Evolutionary conservation across 1,140 invertebrate genomes (phyloP).

Genomic region (Eupeodes corollae): DNA sequence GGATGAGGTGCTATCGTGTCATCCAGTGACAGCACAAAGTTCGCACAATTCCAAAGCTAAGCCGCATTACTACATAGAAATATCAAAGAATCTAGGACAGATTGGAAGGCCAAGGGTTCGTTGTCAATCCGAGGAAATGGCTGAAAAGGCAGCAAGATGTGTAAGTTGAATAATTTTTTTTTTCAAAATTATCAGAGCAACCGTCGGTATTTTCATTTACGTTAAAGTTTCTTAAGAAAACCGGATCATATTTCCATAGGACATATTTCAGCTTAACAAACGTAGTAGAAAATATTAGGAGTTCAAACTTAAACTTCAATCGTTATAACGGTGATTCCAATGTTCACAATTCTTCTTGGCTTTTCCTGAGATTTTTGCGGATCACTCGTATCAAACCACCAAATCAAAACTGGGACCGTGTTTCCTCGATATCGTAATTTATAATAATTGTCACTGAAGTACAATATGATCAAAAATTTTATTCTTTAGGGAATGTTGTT

Average conservation of each 20-base stretch:
- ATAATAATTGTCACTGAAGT: too few relatives aligned
- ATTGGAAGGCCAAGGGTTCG: conserved; percentile 63
- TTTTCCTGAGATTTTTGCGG: too few relatives aligned
- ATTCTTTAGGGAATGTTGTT: too few relatives aligned
- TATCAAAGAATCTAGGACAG: conserved; percentile 51
- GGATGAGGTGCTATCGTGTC: conserved; percentile 34
- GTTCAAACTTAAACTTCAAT: background rate
- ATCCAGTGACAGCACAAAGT: conserved; percentile 37
- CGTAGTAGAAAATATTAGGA: background rate
- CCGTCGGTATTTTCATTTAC: too few relatives aligned
- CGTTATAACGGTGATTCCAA: background rate
- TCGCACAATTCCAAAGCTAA: conserved; percentile 36
- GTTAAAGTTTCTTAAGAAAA: too few relatives aligned
- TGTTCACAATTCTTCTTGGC: background rate
- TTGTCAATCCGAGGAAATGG: conserved; percentile 67
- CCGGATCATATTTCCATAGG: too few relatives aligned
- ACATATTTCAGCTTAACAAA: too few relatives aligned
- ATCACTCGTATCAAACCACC: too few relatives aligned
- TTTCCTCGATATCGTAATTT: too few relatives aligned
- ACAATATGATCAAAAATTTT: too few relatives aligned
- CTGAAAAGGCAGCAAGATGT: conserved; percentile 58
- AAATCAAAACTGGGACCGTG: too few relatives aligned
- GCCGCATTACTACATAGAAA: conserved; percentile 59
- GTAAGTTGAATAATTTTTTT: conserved; percentile 27
- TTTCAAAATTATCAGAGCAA: background rate